Base-by-base conservation (phyloP, 92 coral and sea anemone species). In the Siderastrea siderea region DNA sequence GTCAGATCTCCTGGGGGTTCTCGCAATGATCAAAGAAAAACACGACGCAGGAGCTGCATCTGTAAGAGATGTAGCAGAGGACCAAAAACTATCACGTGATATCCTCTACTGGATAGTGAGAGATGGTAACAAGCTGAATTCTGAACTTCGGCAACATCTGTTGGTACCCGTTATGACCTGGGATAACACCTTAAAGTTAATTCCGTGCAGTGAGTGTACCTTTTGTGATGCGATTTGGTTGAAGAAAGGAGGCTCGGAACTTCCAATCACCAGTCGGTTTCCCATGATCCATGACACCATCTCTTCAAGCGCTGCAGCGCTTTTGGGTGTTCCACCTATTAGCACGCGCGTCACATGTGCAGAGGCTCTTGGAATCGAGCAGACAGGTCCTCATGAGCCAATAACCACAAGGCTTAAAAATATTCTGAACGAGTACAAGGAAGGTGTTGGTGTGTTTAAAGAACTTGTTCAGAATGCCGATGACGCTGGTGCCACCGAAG, bases 241-340 rank as follows among this genome's bases (percentile, higher is more conserved):
- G 4, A 93, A 93, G 45, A 78, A 86, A 58, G 96, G 96, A 19
- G 92, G 93, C 4, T 68, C 73, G 12, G 92, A 94, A 58, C 88
- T 91, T 26, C 90, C 87, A 46, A 89, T 92, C 66, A 75, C 91
- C 19, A 86, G 68, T 3, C 92, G 94, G n/a, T 79, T 91, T 60
- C 78, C 92, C 7, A 83, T 94, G 89, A 88, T 96, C 79, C 97
- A 96, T 43, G 91, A 96, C 53, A 73, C 89, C 51, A 93, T 96
- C 16, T 91, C 98, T 7, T 55, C 87, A 44, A 86, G 72, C 12
- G 88, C 88, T 76, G 98, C 99, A 13, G 70, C 74, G 46, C 87
- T 87, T 51, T 94, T 96, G 69, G 96, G 99, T 17, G 99, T 96
- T 45, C 99, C 99, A 8, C 99, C 98, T 9, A 92, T 95, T 73